phyloP scores from a whole-genome alignment of 2,113 vertebrate genomes.

The Danionella cerebrum region DNA sequence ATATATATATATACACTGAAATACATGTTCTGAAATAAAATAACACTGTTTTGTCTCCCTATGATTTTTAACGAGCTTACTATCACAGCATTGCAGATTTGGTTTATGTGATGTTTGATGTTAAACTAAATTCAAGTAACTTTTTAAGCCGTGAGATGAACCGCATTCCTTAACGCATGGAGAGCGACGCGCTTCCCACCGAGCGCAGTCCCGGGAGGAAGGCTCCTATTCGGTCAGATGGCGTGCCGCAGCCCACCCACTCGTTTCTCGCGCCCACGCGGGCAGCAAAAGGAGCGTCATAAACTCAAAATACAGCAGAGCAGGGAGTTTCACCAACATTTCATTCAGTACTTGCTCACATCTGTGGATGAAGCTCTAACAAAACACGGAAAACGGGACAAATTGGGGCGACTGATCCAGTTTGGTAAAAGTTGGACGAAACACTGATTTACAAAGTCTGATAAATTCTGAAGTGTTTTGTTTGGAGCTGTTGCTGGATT shows the following conservation, averaged over 20 bases:
- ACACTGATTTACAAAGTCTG: not conserved
- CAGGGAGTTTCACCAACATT: slow-evolving; percentile 13
- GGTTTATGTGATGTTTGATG: too few relatives aligned
- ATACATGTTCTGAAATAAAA: too few relatives aligned
- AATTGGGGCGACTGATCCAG: not conserved
- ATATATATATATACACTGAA: too few relatives aligned
- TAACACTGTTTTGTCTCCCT: too few relatives aligned
- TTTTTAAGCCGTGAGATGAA: not conserved
- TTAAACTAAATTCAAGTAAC: too few relatives aligned
- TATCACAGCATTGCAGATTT: too few relatives aligned
- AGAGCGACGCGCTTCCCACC: not conserved
- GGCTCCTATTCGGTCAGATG: slow-evolving; percentile 77
- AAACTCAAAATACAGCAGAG: slow-evolving; percentile 60
- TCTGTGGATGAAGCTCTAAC: not conserved
- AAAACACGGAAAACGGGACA: not conserved
- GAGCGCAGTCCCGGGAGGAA: slow-evolving; percentile 69
- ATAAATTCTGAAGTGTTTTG: not conserved
- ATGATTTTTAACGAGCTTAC: too few relatives aligned
- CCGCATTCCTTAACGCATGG: not conserved
- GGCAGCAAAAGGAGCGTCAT: slow-evolving; percentile 67
- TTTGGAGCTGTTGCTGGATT: too few relatives aligned
- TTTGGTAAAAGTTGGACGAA: not conserved
- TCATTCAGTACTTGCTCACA: not conserved
- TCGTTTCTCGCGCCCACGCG: slow-evolving; percentile 74
- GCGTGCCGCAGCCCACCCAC: slow-evolving; percentile 76